A percentile compares a stretch with the other conserved stretches of the same genome.
Conservation (phyloP, 2,888 invertebrate genomes). For the Elysia crispata region DNA sequence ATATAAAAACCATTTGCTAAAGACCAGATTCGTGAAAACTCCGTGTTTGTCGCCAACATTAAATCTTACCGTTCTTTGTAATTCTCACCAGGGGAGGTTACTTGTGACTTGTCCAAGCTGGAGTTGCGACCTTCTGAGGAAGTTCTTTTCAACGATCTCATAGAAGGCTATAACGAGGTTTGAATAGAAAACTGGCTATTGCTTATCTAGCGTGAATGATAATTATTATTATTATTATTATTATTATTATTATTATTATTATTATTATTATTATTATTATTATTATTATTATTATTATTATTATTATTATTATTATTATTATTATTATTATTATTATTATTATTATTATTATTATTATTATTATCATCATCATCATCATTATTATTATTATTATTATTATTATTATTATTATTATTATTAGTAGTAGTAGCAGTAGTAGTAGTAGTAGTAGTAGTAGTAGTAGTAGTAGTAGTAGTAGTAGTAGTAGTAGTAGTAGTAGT, state of each 20-base stretch:
- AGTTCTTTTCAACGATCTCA: conserved; percentile 38
- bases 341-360: too few relatives aligned
- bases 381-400: conserved; percentile 30
- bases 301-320: too few relatives aligned
- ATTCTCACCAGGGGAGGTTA: conserved; percentile 36
- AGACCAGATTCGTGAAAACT: too few relatives aligned
- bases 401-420: too few relatives aligned
- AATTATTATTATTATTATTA: neutral
- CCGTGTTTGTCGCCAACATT: too few relatives aligned
- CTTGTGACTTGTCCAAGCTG: conserved; percentile 23
- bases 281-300: too few relatives aligned
- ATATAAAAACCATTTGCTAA: too few relatives aligned
- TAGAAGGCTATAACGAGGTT: neutral
- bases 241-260: neutral
- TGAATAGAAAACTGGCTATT: neutral
- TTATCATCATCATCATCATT: too few relatives aligned
- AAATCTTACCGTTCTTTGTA: too few relatives aligned
- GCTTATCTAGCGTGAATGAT: neutral
- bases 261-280: conserved; percentile 5
- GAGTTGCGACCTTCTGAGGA: conserved; percentile 26
- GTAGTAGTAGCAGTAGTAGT: too few relatives aligned
- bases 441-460: conserved; percentile 35
- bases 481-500: conserved; percentile 12
- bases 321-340: too few relatives aligned
- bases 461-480: conserved; percentile 31